Percentiles rank a stretch among this genome's conserved stretches.
phyloP scores from a whole-genome alignment of 2,797 vertebrate species.

The Pseudochromis fuscus region DNA sequence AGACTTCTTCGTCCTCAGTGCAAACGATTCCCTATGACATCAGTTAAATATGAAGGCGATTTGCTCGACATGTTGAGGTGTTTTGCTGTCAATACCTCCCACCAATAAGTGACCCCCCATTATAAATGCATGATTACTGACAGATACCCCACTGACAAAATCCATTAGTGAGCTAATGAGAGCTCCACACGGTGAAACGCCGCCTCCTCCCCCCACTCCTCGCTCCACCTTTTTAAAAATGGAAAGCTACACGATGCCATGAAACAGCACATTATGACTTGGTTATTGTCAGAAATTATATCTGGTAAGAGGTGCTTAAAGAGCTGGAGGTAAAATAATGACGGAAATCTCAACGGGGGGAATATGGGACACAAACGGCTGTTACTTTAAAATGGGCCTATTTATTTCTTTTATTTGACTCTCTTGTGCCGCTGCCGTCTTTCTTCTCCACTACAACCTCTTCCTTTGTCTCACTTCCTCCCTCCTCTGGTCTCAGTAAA shows the following conservation, averaged over 20 bases:
- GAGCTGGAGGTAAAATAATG: slow-evolving; percentile 68
- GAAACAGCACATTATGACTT: slow-evolving; percentile 60
- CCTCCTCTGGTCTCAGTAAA: slow-evolving; percentile 33
- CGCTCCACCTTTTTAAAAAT: slow-evolving; percentile 35
- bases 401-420: slow-evolving; percentile 69
- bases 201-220: slow-evolving; percentile 25
- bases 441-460: slow-evolving; percentile 14
- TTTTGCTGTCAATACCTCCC: slow-evolving; percentile 61
- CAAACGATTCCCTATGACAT: slow-evolving; percentile 65
- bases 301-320: slow-evolving; percentile 68
- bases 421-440: slow-evolving; percentile 19
- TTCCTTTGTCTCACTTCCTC: slow-evolving; percentile 31
- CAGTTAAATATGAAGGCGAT: slow-evolving; percentile 60
- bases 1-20: slow-evolving; percentile 42
- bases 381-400: slow-evolving; percentile 64
- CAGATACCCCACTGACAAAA: slow-evolving; percentile 74
- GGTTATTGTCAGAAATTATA: slow-evolving; percentile 69
- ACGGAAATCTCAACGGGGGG: slow-evolving; percentile 52
- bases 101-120: slow-evolving; percentile 69
- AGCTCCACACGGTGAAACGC: slow-evolving; percentile 24
- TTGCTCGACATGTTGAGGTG: slow-evolving; percentile 62
- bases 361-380: slow-evolving; percentile 36
- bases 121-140: slow-evolving; percentile 77
- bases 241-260: slow-evolving; percentile 53
- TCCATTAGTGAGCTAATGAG: slow-evolving; percentile 79